Conservation (phyloP, 2,113 vertebrate species). For the Daboia siamensis region DNA sequence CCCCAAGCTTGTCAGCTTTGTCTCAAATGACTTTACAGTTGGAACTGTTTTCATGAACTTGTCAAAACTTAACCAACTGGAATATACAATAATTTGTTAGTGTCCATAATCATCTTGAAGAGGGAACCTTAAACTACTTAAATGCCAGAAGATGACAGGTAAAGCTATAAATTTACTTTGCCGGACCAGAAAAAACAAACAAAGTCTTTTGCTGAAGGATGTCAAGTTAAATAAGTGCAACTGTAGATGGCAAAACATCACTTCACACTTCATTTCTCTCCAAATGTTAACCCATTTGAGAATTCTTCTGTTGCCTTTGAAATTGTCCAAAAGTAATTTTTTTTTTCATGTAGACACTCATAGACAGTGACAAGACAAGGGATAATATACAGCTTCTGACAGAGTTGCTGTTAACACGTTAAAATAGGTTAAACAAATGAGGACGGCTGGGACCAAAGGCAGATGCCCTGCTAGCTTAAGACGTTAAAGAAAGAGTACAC, state of each 20-base stretch:
- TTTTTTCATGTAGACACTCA: background rate
- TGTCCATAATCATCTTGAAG: constrained; percentile 55
- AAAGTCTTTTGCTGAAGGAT: constrained; percentile 40
- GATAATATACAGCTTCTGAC: background rate
- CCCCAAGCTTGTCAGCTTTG: background rate
- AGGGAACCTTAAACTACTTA: constrained; percentile 59
- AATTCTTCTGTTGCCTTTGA: constrained; percentile 51
- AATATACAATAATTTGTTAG: constrained; percentile 61
- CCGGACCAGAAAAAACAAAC: constrained; percentile 59
- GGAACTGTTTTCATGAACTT: constrained; percentile 36
- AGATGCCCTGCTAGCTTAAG: background rate
- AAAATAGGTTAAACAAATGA: background rate
- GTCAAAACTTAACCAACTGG: constrained; percentile 51
- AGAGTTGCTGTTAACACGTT: background rate
- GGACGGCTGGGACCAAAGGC: background rate
- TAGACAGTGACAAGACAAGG: background rate
- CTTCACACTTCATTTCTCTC: constrained; percentile 54
- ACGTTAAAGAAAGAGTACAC: background rate
- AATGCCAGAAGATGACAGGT: constrained; percentile 61
- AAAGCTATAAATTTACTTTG: constrained; percentile 56
- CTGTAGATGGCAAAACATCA: constrained; percentile 48
- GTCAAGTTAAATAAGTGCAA: constrained; percentile 42
- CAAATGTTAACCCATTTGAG: constrained; percentile 41
- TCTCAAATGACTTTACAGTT: constrained; percentile 35
- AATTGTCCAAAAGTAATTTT: constrained; percentile 30